These are phyloP conservation scores for Helleia helle DNA, from an alignment of 2,888 invertebrate species.

Conservation along the genomic window DNA sequence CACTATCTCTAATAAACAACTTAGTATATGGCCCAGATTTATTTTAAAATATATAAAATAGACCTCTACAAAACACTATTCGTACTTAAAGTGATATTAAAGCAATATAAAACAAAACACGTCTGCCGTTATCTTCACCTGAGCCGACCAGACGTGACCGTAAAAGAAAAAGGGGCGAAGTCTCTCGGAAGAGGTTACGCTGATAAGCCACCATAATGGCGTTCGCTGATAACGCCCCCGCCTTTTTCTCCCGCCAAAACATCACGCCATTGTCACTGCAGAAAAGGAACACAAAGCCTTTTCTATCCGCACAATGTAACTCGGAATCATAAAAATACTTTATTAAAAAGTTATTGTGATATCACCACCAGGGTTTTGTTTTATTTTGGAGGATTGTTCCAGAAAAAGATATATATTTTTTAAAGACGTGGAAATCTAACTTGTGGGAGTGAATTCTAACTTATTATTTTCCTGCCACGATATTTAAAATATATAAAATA, in stretches of 20 bases:
- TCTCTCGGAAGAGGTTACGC: constrained; percentile 51
- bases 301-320: constrained; percentile 29
- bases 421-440: no score
- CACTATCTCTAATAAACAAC: no score
- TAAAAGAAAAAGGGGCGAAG: constrained; percentile 69
- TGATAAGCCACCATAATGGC: constrained; percentile 74
- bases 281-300: constrained; percentile 54
- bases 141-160: constrained; percentile 59
- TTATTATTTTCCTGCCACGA: no score
- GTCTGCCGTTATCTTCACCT: constrained; percentile 33
- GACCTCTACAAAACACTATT: no score
- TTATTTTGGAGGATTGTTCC: no score
- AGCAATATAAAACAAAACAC: constrained; percentile 31
- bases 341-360: not conserved
- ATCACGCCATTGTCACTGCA: constrained; percentile 58
- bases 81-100: no score
- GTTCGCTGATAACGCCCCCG: constrained; percentile 66
- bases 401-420: no score
- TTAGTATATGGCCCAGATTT: no score
- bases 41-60: no score
- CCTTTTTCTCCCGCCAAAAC: constrained; percentile 70
- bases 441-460: no score
- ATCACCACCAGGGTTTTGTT: no score
- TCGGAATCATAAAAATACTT: constrained; percentile 27
- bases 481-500: no score